Evolutionary conservation across 2,113 vertebrate genomes (phyloP).

Genomic region (Datnioides undecimradiatus): DNA sequence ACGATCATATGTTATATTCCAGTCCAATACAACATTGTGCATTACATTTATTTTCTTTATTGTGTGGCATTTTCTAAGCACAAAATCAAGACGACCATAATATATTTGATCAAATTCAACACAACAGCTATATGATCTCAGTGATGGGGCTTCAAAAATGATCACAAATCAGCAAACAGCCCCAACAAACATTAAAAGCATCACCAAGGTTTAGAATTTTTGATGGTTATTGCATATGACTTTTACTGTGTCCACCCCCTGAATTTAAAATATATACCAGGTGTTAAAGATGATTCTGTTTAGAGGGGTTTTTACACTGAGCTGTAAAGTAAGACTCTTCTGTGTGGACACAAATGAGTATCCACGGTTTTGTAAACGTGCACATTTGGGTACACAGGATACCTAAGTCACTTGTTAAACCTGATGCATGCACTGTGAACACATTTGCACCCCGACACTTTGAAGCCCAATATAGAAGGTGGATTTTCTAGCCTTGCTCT

Average conservation of each 20-base stretch:
- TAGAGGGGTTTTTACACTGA: background rate
- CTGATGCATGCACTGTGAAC: constrained; percentile 79
- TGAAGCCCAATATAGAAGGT: constrained; percentile 78
- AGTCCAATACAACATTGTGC: background rate
- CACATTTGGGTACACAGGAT: constrained; percentile 67
- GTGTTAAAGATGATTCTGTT: background rate
- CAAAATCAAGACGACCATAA: background rate
- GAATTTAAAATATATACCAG: background rate
- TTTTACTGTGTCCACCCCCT: constrained; percentile 12
- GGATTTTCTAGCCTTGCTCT: constrained; percentile 72
- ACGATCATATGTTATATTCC: background rate
- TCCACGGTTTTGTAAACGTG: constrained; percentile 40
- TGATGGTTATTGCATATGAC: background rate
- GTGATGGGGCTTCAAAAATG: background rate
- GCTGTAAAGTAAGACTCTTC: background rate
- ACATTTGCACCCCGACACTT: constrained; percentile 86
- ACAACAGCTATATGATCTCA: background rate
- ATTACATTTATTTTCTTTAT: background rate
- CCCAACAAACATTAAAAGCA: background rate
- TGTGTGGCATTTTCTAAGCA: background rate
- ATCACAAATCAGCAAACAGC: background rate
- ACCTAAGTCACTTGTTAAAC: constrained; percentile 82
- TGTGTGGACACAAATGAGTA: constrained; percentile 16
- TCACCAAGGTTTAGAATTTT: background rate
- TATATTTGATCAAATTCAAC: constrained; percentile 18